Base-by-base conservation (phyloP, 2,888 invertebrate species). In the Lithosia quadra region DNA sequence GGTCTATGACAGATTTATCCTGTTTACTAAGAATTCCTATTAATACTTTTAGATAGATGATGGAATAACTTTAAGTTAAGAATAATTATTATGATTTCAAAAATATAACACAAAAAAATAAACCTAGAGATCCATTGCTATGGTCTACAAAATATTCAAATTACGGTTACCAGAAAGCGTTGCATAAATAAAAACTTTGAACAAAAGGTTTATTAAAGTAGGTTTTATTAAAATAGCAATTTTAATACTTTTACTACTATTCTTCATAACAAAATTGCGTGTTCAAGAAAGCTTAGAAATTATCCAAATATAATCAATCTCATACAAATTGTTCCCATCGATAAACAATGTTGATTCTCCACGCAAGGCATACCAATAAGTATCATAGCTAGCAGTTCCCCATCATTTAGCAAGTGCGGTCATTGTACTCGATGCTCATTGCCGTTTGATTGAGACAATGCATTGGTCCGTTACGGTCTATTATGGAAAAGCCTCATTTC, bases 401-500 rank as follows among this genome's bases (percentile, higher is more conserved):
- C 90, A 88, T 91, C 89, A 91, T 91, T 93, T 91, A 90, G 88
- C 90, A 89, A 89, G 84, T 82, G 85, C 91, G 93, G 94, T 93
- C 94, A 92, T 89, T 87, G 94, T 87, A 90, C 93, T 75, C 87
- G 71, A 90, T 92, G 91, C 89, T 90, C 92, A 91, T 89, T 90
- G 90, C 87, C 89, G 87, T 93, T 90, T 89, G 91, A 93, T 93
- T 92, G 92, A 92, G 90, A 94, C 94, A 94, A 93, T 91, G 89
- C 89, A 77, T 77, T 67, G 76, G 82, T 80, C 85, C 86, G 90
- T 90, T 90, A 90, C 88, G 89, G 85, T 86, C 83, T 79, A 84
- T 84, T 82, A 81, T 84, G 76, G 82, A 86, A 84, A 71, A 84
- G 82, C 88, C 88, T 88, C 84, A 86, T 87, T 86, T 82, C 84